Conservation (phyloP, 2,888 invertebrate species). For the Erannis defoliaria region DNA sequence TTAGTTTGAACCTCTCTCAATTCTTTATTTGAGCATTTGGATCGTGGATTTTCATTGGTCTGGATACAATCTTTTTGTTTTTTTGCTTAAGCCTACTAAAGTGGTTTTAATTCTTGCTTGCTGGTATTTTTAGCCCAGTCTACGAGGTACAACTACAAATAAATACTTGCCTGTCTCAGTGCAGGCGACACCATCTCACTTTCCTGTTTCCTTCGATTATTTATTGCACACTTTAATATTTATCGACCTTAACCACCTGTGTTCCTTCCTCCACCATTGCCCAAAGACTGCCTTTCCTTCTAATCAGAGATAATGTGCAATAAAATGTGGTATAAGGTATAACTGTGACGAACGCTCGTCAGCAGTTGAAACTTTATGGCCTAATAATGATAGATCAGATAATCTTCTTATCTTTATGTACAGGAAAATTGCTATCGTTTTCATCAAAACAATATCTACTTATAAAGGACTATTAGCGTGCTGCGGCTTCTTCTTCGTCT, state of each 20-base stretch:
- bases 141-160: too few relatives aligned
- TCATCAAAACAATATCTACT: conserved; percentile 7
- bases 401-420: conserved; percentile 10
- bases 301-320: not conserved
- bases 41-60: too few relatives aligned
- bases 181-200: conserved; percentile 33
- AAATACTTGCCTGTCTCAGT: conserved; percentile 33
- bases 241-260: too few relatives aligned
- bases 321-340: not conserved
- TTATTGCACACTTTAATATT: too few relatives aligned
- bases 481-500: not conserved
- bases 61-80: too few relatives aligned
- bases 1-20: too few relatives aligned
- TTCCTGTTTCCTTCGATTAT: not conserved
- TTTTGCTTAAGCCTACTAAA: not conserved
- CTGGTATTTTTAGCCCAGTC: not conserved
- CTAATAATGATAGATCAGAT: conserved; percentile 25
- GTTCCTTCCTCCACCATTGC: not conserved
- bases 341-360: conserved; percentile 10
- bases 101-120: not conserved
- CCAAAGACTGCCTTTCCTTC: conserved; percentile 2
- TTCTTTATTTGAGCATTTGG: too few relatives aligned
- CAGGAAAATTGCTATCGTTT: conserved; percentile 10
- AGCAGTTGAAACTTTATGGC: conserved; percentile 28
- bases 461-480: not conserved